A percentile compares a stretch with the other conserved stretches of the same genome.
Conservation (phyloP, 2,113 vertebrate species). For the Bubalus kerabau region DNA sequence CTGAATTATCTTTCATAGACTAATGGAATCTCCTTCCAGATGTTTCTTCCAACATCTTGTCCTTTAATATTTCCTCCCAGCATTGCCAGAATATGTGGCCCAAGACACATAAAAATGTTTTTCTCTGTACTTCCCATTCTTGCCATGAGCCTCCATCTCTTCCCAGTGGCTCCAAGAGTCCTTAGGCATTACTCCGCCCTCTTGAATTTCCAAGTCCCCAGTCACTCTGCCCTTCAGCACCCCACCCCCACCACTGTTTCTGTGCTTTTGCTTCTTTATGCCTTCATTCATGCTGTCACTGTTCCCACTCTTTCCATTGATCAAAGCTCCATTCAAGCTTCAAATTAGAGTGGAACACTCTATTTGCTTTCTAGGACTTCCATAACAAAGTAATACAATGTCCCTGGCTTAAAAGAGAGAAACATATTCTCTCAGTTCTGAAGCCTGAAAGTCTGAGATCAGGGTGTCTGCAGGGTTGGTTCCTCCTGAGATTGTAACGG, state of each 20-base stretch:
- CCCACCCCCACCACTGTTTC: neutral
- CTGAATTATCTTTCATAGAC: neutral
- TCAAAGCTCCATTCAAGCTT: neutral
- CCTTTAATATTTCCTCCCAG: neutral
- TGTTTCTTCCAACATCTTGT: neutral
- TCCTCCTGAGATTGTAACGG: neutral
- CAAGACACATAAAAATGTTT: neutral
- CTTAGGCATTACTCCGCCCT: neutral
- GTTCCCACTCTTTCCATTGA: neutral
- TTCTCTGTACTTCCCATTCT: neutral
- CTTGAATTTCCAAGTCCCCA: neutral
- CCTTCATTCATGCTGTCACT: neutral
- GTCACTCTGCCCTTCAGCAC: neutral
- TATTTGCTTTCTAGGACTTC: neutral
- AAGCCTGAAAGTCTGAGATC: neutral
- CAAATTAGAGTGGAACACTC: neutral
- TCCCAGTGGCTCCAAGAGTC: neutral
- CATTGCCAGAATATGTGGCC: neutral
- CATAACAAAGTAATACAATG: neutral
- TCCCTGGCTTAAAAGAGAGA: neutral
- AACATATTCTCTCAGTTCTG: neutral
- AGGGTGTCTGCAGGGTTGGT: too few species aligned
- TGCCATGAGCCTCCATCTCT: neutral
- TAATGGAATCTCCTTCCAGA: neutral
- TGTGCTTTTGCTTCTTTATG: neutral